A percentile compares a stretch with the other conserved stretches of the same genome.
Evolutionary conservation across 1,140 invertebrate species (phyloP).

Genomic region (Cotesia vestalis): DNA sequence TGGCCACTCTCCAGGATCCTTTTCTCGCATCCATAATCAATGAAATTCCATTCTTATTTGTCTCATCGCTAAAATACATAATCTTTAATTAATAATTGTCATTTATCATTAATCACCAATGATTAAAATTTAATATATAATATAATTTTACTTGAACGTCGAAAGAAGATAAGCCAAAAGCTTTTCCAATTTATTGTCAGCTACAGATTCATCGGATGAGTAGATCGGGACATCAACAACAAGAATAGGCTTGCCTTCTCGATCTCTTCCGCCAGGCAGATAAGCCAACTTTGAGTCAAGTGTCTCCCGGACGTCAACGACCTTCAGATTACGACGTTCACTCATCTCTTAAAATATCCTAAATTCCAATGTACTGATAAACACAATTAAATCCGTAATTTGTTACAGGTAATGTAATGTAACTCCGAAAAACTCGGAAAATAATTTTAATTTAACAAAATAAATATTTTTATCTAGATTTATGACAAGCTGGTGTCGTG

Average conservation of each 20-base stretch:
- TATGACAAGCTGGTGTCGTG: not conserved
- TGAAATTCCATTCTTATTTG: slow-evolving; percentile 67
- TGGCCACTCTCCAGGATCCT: slow-evolving; percentile 71
- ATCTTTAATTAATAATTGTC: slow-evolving; percentile 2
- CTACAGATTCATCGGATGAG: slow-evolving; percentile 59
- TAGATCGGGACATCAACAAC: slow-evolving; percentile 71
- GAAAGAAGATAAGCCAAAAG: slow-evolving; percentile 70
- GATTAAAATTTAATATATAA: slow-evolving; percentile 15
- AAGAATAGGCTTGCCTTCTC: slow-evolving; percentile 71
- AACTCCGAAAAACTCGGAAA: no score
- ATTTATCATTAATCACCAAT: not conserved
- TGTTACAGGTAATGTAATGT: no score
- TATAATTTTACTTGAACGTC: slow-evolving; percentile 69
- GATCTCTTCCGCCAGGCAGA: slow-evolving; percentile 73
- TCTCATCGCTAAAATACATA: slow-evolving; percentile 58
- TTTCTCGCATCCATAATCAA: slow-evolving; percentile 73
- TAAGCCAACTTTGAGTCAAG: slow-evolving; percentile 68
- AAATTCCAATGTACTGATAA: not conserved
- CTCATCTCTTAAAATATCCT: slow-evolving; percentile 37
- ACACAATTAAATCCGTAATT: no score
- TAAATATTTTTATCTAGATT: not conserved
- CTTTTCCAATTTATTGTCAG: slow-evolving; percentile 66
- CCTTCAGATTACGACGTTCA: slow-evolving; percentile 47
- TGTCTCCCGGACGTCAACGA: slow-evolving; percentile 65
- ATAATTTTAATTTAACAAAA: no score